Conservation (phyloP, 2,888 invertebrate genomes). For the Eristalinus sepulchralis region DNA sequence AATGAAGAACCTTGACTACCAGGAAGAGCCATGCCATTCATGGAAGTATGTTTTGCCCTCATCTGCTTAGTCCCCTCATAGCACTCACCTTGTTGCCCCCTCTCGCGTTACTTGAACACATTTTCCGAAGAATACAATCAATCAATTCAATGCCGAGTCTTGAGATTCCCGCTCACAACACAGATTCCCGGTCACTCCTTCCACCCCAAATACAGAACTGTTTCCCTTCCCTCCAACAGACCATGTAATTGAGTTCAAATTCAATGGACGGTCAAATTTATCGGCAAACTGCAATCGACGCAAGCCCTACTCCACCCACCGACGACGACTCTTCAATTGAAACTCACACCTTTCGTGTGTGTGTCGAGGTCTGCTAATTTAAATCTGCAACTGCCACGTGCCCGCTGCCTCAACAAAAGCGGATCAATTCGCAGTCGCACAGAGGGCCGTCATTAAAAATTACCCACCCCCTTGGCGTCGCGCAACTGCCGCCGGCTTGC, state of each 20-base stretch:
- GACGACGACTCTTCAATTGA: conserved; percentile 26
- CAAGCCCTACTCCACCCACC: conserved; percentile 8
- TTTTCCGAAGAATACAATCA: too few species aligned
- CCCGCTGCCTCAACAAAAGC: conserved; percentile 34
- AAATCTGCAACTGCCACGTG: conserved; percentile 68
- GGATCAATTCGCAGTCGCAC: conserved; percentile 16
- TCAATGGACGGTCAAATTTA: background rate
- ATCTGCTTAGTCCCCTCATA: too few species aligned
- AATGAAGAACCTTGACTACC: too few species aligned
- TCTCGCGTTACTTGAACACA: too few species aligned
- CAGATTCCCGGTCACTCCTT: background rate
- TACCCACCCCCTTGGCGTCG: conserved; percentile 43
- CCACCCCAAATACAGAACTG: background rate
- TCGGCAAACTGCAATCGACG: background rate
- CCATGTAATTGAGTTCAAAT: background rate
- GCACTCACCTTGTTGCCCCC: too few species aligned
- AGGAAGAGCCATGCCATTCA: too few species aligned
- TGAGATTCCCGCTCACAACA: too few species aligned
- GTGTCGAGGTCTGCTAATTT: conserved; percentile 43
- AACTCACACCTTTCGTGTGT: conserved; percentile 47
- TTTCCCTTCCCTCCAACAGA: background rate
- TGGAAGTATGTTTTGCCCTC: too few species aligned
- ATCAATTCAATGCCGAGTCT: too few species aligned
- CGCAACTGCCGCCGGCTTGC: conserved; percentile 48
- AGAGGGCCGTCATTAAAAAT: conserved; percentile 60